A percentile compares a stretch with the other conserved stretches of the same genome.
Evolutionary conservation across 1,140 invertebrate genomes (phyloP).

Genomic region (Heliconius hermathena): DNA sequence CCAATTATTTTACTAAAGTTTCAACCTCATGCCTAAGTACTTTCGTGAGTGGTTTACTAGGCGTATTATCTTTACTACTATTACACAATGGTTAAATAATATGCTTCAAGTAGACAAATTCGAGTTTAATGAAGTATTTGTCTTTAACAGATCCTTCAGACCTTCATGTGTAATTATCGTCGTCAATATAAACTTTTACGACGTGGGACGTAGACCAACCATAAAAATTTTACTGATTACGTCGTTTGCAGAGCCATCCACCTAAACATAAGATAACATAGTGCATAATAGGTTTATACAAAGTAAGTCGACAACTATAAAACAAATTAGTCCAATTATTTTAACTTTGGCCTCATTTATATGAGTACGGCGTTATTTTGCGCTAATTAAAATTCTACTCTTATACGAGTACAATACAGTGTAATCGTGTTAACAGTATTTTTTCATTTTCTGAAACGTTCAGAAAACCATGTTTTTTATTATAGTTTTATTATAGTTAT

Average conservation of each 20-base stretch:
- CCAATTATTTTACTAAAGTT: slow-evolving; percentile 5
- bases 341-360: background rate
- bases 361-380: background rate
- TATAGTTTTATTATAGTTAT: background rate
- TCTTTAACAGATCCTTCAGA: background rate
- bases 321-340: slow-evolving; percentile 7
- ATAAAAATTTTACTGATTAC: background rate
- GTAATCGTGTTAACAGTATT: too few species aligned
- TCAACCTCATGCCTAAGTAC: background rate
- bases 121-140: background rate
- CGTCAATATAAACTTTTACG: background rate
- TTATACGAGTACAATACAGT: too few species aligned
- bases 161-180: background rate
- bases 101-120: background rate
- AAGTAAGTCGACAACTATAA: background rate
- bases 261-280: background rate
- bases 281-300: background rate
- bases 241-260: background rate
- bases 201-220: background rate
- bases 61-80: background rate
- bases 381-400: slow-evolving; percentile 5
- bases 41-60: background rate
- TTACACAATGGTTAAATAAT: background rate
- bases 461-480: background rate
- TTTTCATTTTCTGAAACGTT: too few species aligned